These are phyloP conservation scores for Phalacrocorax brasilianus DNA, from an alignment of 2,113 vertebrate species.

Conservation along the genomic window DNA sequence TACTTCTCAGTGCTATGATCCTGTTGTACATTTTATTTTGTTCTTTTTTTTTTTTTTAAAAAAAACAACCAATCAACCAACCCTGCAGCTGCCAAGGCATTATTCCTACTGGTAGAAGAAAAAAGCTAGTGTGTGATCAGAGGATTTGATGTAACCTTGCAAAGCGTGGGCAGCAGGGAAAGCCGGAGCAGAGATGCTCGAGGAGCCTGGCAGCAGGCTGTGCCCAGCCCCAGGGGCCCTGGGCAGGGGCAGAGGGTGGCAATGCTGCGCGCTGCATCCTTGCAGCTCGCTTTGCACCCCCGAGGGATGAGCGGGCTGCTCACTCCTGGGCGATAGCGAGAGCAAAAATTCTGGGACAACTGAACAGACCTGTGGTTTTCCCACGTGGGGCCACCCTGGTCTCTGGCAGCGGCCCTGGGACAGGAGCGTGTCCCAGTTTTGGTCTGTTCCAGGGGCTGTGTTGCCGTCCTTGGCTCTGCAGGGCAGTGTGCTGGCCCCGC, in stretches of 20 bases:
- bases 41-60: neutral
- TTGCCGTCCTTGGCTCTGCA: too few relatives aligned
- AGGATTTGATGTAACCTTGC: neutral
- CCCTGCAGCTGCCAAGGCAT: neutral
- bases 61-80: neutral
- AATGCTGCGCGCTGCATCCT: accelerated
- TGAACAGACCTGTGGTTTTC: accelerated
- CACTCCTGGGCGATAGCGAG: accelerated
- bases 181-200: neutral
- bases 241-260: neutral
- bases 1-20: neutral
- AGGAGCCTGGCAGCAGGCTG: neutral
- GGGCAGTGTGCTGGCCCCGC: neutral
- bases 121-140: neutral
- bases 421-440: accelerated
- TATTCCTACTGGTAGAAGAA: neutral
- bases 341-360: neutral
- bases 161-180: neutral
- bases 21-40: neutral
- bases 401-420: neutral
- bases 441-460: neutral
- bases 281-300: neutral
- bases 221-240: neutral
- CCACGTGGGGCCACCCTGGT: accelerated
- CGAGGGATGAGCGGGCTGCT: neutral